Evolutionary conservation across 2,888 invertebrate genomes (phyloP).

Genomic region (Autographa gamma): DNA sequence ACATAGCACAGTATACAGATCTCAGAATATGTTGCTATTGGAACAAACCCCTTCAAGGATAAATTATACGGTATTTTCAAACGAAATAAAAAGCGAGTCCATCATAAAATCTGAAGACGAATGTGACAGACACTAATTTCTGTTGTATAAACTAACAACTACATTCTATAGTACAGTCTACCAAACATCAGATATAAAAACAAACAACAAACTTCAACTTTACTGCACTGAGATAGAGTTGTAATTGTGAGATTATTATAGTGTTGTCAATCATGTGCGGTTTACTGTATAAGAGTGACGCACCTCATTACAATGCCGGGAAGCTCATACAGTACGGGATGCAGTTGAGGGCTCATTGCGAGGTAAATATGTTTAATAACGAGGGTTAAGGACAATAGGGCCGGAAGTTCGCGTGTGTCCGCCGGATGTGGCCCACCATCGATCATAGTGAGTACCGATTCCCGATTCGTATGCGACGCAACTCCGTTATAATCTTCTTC

Average conservation of each 20-base stretch:
- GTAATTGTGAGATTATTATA: neutral
- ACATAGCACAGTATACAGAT: too few relatives aligned
- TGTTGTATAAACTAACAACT: neutral
- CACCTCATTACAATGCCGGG: slow-evolving; percentile 58
- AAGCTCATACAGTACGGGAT: slow-evolving; percentile 56
- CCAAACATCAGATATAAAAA: neutral
- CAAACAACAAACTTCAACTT: slow-evolving; percentile 2
- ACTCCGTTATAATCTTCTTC: neutral
- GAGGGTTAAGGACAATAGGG: slow-evolving; percentile 79
- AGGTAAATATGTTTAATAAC: slow-evolving; percentile 61
- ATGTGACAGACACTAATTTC: neutral
- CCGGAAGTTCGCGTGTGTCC: slow-evolving; percentile 81
- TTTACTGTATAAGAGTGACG: slow-evolving; percentile 25
- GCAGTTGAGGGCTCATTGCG: slow-evolving; percentile 68
- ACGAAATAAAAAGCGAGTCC: neutral
- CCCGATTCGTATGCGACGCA: slow-evolving; percentile 15
- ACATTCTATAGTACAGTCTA: neutral
- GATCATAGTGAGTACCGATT: slow-evolving; percentile 62
- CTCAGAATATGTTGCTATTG: too few relatives aligned
- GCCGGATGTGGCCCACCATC: slow-evolving; percentile 81
- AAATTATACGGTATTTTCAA: neutral
- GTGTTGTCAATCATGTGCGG: neutral
- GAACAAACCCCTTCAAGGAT: neutral
- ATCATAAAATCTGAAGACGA: neutral
- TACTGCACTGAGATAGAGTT: neutral